These are phyloP conservation scores for Synanthedon andrenaeformis DNA, from an alignment of 2,888 invertebrate genomes.

Conservation along the genomic window DNA sequence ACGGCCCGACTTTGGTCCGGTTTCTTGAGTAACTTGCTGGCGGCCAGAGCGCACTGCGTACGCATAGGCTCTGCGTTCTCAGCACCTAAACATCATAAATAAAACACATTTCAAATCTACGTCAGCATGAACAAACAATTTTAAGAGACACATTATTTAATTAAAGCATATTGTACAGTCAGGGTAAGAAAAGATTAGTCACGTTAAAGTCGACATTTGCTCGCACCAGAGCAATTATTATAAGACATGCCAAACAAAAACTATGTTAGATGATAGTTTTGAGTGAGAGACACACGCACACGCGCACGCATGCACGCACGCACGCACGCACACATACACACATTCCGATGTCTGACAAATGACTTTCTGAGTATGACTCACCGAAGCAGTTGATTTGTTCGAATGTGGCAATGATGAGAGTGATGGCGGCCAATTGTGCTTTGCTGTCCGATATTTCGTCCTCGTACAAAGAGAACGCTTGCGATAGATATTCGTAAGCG, in stretches of 20 bases:
- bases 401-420: conserved; percentile 93
- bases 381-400: conserved; percentile 95
- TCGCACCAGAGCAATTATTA: no score
- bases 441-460: conserved; percentile 98
- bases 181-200: no score
- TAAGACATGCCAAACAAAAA: neutral
- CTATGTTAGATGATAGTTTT: no score
- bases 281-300: no score
- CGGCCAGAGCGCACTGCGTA: conserved; percentile 95
- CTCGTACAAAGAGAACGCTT: conserved; percentile 96
- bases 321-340: no score
- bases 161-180: no score
- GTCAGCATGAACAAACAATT: neutral
- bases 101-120: neutral
- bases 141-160: no score
- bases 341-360: no score
- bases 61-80: conserved; percentile 97
- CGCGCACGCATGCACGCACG: no score
- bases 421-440: conserved; percentile 95
- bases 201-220: no score
- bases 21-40: conserved; percentile 95
- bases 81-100: conserved; percentile 58
- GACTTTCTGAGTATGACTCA: conserved; percentile 12
- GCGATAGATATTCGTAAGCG: conserved; percentile 97
- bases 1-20: conserved; percentile 98